Percentiles rank a stretch among this genome's conserved stretches.
phyloP scores from a whole-genome alignment of 2,888 invertebrate genomes.

The Leucophora obtusa region DNA sequence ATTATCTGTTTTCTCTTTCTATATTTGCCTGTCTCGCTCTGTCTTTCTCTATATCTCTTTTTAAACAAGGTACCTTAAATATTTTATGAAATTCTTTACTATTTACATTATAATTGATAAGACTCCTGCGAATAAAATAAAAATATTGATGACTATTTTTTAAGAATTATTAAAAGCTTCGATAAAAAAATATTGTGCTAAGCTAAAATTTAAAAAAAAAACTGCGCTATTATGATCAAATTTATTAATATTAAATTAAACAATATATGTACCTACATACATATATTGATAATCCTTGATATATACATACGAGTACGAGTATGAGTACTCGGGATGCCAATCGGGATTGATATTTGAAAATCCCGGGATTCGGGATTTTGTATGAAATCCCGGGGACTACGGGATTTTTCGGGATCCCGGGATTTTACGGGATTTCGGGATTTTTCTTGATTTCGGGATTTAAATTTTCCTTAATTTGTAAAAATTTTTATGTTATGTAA shows the following conservation, averaged over 20 bases:
- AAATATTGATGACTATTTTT: constrained; percentile 11
- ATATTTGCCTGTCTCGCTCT: neutral
- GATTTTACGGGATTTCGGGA: too few species aligned
- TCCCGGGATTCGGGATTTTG: too few species aligned
- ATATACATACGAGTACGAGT: constrained; percentile 33
- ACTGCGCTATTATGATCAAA: constrained; percentile 35
- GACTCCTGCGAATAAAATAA: constrained; percentile 14
- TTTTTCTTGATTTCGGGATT: too few species aligned
- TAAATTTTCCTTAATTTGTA: too few species aligned
- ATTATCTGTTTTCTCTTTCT: constrained; percentile 5
- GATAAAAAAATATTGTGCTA: constrained; percentile 42
- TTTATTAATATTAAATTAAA: constrained; percentile 39
- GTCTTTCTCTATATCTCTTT: constrained; percentile 9
- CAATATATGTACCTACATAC: too few species aligned
- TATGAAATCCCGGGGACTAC: too few species aligned
- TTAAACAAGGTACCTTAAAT: constrained; percentile 52
- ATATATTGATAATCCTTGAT: constrained; percentile 37
- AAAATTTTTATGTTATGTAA: too few species aligned
- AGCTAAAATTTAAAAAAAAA: constrained; percentile 21
- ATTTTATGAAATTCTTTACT: constrained; percentile 34
- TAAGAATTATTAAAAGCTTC: constrained; percentile 22
- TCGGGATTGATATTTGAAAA: too few species aligned
- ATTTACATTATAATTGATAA: constrained; percentile 17
- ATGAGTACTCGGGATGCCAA: too few species aligned
- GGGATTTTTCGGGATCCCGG: too few species aligned